These are phyloP conservation scores for Aptenodytes forsteri DNA, from an alignment of 2,113 vertebrate genomes.

Conservation along the genomic window DNA sequence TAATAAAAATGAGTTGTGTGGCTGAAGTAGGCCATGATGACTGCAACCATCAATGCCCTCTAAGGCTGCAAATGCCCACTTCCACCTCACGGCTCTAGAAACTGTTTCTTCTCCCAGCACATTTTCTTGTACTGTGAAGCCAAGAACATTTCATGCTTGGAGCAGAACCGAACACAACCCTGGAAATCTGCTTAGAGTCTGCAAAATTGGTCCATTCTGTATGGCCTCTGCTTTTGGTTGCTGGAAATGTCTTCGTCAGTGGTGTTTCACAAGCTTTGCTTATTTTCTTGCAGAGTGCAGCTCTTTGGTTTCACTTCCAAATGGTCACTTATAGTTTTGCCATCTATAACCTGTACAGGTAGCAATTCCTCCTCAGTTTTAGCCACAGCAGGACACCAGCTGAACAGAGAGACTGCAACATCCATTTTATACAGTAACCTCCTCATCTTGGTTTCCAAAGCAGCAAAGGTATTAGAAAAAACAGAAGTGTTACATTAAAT, in stretches of 20 bases:
- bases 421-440: background rate
- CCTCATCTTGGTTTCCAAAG: background rate
- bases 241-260: background rate
- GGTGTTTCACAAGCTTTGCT: background rate
- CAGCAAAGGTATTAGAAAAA: background rate
- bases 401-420: background rate
- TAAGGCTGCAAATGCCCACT: background rate
- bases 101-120: background rate
- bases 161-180: background rate
- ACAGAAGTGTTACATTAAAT: background rate
- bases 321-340: background rate
- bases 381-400: background rate
- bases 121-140: background rate
- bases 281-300: background rate
- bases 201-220: background rate
- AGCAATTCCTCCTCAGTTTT: background rate
- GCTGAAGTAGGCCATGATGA: background rate
- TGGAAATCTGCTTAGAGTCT: background rate
- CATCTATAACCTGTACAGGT: background rate
- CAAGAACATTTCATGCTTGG: background rate
- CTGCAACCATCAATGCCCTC: background rate
- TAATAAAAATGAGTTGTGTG: background rate
- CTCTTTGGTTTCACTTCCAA: background rate
- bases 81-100: background rate
- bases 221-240: background rate